Evolutionary conservation across 2,888 invertebrate genomes (phyloP), one percentile per base, ranked within the genome.

Genomic region (Neria commutata): DNA sequence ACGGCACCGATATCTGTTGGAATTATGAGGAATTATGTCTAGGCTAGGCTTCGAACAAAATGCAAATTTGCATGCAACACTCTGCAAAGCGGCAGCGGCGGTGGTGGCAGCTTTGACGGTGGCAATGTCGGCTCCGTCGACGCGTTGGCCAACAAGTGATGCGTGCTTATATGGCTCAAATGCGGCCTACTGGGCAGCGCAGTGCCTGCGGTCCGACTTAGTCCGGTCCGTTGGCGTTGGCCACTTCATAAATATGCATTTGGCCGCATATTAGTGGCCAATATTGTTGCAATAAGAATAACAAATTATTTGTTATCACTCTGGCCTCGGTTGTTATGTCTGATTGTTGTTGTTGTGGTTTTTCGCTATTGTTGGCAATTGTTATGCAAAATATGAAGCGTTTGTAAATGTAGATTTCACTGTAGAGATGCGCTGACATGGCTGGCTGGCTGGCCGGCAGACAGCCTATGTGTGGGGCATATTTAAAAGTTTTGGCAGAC

Each of bases 1-100:
- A 45, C 24, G 59, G 40, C 42, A 60, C 26, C 63, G 62, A 60
- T 63, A 65, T 61, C 61, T 59, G 56, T 66, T n/a, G 62, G 64
- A 69, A 73, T 76, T 72, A 73, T 74, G 74, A 72, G 62, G 65
- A 72, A 69, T 74, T 70, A 65, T 71, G 65, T 64, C 59, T 68
- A 66, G 66, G 72, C 74, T 70, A 69, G 68, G 66, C 46, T 17
- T 42, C 21, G 42, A 14, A 4, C 42, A 42, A 42, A 42, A 42
- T 42, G 42, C 42, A 42, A 42, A 42, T 42, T 42, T 3, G 37
- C 37, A 37, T 37, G 37, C 37, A 37, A n/a, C 29, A 60, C 59
- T 68, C 63, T 66, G 68, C 65, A 68, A 71, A 74, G 70, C 66
- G 70, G 71, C 63, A 71, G n/a, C 16, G 37, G 4, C n/a, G 37